Evolutionary conservation across 2,888 invertebrate species (phyloP).

Genomic region (Sycophila texana): DNA sequence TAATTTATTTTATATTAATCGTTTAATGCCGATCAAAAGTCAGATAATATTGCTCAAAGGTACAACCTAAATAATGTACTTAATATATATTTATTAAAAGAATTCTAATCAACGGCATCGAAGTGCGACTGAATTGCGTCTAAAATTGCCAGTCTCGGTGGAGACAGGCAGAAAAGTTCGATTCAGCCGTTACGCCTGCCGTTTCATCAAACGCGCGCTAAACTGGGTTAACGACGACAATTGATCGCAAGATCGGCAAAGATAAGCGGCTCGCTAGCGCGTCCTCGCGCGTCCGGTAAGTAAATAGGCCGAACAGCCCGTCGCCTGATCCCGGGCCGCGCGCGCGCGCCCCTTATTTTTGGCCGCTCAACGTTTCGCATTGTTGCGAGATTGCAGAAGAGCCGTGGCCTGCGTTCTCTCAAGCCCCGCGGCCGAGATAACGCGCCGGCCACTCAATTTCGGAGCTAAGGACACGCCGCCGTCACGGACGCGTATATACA

Average conservation of each 20-base stretch:
- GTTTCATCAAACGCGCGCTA: neutral
- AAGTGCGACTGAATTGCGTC: too few species aligned
- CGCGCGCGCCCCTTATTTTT: slow-evolving; percentile 24
- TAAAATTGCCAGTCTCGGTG: neutral
- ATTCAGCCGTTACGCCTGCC: neutral
- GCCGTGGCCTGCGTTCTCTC: slow-evolving; percentile 27
- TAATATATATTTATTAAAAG: too few species aligned
- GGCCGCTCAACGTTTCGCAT: slow-evolving; percentile 22
- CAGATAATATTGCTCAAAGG: too few species aligned
- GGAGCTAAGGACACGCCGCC: slow-evolving; percentile 21
- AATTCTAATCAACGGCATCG: too few species aligned
- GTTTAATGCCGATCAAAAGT: too few species aligned
- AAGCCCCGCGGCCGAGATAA: slow-evolving; percentile 12
- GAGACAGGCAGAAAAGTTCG: neutral
- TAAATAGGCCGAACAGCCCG: slow-evolving; percentile 6
- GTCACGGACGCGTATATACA: too few species aligned
- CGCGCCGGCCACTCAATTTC: slow-evolving; percentile 19
- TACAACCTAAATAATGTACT: too few species aligned
- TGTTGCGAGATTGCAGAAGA: slow-evolving; percentile 15
- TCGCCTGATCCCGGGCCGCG: neutral
- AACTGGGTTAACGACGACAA: slow-evolving; percentile 24
- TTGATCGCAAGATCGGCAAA: slow-evolving; percentile 31
- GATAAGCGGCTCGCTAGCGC: neutral
- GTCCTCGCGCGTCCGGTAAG: neutral
- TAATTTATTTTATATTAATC: too few species aligned